phyloP scores from a whole-genome alignment of 2,797 vertebrate species.

The Peromyscus melanophrys region DNA sequence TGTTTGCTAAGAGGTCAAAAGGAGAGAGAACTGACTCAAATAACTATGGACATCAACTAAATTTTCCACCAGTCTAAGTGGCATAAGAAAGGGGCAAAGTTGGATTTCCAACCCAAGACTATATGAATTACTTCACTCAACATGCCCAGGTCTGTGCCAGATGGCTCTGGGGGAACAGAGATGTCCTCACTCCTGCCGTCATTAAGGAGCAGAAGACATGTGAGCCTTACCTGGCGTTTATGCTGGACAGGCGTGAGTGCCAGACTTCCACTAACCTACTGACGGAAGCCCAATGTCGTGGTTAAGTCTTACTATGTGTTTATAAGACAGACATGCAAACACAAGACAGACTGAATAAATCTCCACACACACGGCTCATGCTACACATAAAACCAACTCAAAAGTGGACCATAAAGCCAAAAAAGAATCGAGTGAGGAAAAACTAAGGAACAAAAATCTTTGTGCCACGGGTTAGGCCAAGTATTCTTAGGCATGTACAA shows the following conservation, averaged over 20 bases:
- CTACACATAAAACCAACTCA: background rate
- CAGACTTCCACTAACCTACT: background rate
- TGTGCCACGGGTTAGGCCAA: background rate
- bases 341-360: background rate
- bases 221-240: background rate
- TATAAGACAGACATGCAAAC: background rate
- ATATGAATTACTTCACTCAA: background rate
- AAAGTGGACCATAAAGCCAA: background rate
- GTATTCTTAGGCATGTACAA: background rate
- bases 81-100: no score
- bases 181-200: background rate
- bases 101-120: background rate
- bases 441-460: background rate
- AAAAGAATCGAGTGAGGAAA: background rate
- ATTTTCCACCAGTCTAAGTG: background rate
- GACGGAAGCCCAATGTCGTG: background rate
- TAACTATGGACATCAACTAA: no score
- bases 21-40: no score
- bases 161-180: background rate
- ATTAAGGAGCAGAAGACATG: background rate
- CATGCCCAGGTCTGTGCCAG: no score
- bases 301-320: background rate
- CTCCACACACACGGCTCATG: background rate
- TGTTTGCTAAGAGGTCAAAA: background rate
- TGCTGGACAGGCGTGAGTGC: background rate